These are phyloP conservation scores for Bathynomus jamesi DNA, from an alignment of 1,140 invertebrate genomes.

Conservation along the genomic window DNA sequence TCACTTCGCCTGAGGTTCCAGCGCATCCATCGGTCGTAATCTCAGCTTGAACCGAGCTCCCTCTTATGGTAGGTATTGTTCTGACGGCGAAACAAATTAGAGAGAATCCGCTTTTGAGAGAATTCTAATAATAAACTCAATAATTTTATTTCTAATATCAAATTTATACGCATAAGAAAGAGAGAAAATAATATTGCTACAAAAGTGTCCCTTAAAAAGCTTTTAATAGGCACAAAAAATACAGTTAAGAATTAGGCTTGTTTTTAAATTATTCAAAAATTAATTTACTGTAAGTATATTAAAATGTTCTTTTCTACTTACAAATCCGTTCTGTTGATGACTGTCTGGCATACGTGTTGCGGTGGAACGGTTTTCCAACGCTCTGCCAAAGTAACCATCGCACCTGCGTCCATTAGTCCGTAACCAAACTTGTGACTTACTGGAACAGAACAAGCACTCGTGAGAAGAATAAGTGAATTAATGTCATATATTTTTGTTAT, in stretches of 20 bases:
- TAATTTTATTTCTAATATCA: no score
- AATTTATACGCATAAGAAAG: background rate
- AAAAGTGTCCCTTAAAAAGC: background rate
- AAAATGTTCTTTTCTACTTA: constrained; percentile 38
- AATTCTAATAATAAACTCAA: no score
- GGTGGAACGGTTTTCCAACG: constrained; percentile 91
- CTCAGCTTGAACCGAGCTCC: constrained; percentile 47
- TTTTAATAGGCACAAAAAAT: no score
- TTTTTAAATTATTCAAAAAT: no score
- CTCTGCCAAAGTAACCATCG: constrained; percentile 53
- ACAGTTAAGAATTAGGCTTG: no score
- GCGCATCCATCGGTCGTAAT: constrained; percentile 82
- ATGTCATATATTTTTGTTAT: no score
- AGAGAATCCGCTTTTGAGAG: no score
- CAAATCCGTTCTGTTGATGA: constrained; percentile 72
- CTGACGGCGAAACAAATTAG: constrained; percentile 12
- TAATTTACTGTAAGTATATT: no score
- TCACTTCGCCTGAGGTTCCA: constrained; percentile 75
- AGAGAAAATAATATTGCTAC: background rate
- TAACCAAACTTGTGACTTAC: constrained; percentile 96
- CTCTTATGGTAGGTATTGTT: constrained; percentile 37
- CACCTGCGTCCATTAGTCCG: constrained; percentile 93
- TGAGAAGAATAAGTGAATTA: background rate
- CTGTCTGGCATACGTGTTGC: constrained; percentile 90
- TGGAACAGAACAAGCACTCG: constrained; percentile 41